Base-by-base conservation (phyloP, 2,888 invertebrate species). In the Phengaris alcon region DNA sequence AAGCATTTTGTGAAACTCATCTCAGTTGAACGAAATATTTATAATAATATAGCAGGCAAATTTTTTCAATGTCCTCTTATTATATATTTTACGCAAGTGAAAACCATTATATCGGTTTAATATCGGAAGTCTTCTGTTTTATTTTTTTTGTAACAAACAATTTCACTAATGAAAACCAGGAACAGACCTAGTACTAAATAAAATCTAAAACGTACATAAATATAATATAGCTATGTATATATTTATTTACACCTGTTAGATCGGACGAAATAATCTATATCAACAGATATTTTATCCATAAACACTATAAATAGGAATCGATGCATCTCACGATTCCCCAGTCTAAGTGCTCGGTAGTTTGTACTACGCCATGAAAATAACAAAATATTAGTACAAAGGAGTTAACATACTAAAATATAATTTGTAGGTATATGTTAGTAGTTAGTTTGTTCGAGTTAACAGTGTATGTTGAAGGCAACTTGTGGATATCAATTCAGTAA, bases 321-420 rank as follows among this genome's bases (percentile, higher is more conserved):
- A 52, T 54, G 54, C 15, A 70, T 70, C 70, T 54, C 72, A 54
- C 54, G 72, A 72, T 72, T 72, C n/a, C 48, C 52, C 22, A 35
- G 51, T 48, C 54, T 35, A 54, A 72, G 52, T 13, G 35, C 54
- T 35, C 22, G 70, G 70, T 22, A 15, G 48, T 70, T 70, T 35
- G 70, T 52, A 70, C 69, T 70, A 51, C 70, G 15, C 22, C 15
- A 70, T 70, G 44, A 64, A 44, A 64, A 64, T 64, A 64, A 64
- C 59, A 64, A 22, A 64, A 13, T 12, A 59, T 9, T 57, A 55
- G n/a, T 59, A 22, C 22, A 59, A 59, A 59, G 22, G 22, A 5
- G 57, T 9, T 57, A 22, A 10, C 35, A 35, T 7, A 48, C 48
- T 48, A 48, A 48, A 48, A 48, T 48, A 6, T 48, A 48, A 48